Conservation (phyloP, 2,888 invertebrate species). For the Heliconius charithonia region DNA sequence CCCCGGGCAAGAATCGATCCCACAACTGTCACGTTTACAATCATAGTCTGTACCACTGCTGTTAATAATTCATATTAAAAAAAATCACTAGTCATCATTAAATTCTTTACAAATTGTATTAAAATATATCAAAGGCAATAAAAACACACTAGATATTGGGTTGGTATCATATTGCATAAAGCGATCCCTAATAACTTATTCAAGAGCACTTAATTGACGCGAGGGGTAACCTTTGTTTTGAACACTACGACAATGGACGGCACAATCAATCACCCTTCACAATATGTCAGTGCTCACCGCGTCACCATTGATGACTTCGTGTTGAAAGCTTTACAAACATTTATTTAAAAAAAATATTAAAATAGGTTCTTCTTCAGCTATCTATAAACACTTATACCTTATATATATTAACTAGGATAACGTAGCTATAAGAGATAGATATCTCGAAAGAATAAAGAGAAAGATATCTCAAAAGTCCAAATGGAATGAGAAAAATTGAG, state of each 20-base stretch:
- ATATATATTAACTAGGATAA: too few relatives aligned
- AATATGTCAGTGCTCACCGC: constrained; percentile 33
- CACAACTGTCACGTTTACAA: too few relatives aligned
- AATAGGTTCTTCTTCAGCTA: not conserved
- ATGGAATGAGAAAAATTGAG: too few relatives aligned
- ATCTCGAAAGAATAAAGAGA: too few relatives aligned
- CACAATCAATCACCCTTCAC: constrained; percentile 31
- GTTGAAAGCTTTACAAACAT: constrained; percentile 13
- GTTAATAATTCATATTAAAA: too few relatives aligned
- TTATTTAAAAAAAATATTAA: not conserved
- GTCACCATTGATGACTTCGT: constrained; percentile 2
- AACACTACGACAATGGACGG: constrained; percentile 30
- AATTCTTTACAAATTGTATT: too few relatives aligned
- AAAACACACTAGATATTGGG: not conserved
- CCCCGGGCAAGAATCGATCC: too few relatives aligned
- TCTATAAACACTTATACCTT: too few relatives aligned
- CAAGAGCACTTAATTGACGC: constrained; percentile 34
- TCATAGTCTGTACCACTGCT: too few relatives aligned
- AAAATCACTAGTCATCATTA: too few relatives aligned
- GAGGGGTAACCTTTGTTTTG: constrained; percentile 38
- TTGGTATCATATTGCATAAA: constrained; percentile 21
- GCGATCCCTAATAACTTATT: constrained; percentile 41
- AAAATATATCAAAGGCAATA: not conserved
- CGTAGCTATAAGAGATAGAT: too few relatives aligned
- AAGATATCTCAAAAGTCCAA: too few relatives aligned